Base-by-base conservation (phyloP, 2,113 vertebrate genomes). In the Nerophis ophidion region DNA sequence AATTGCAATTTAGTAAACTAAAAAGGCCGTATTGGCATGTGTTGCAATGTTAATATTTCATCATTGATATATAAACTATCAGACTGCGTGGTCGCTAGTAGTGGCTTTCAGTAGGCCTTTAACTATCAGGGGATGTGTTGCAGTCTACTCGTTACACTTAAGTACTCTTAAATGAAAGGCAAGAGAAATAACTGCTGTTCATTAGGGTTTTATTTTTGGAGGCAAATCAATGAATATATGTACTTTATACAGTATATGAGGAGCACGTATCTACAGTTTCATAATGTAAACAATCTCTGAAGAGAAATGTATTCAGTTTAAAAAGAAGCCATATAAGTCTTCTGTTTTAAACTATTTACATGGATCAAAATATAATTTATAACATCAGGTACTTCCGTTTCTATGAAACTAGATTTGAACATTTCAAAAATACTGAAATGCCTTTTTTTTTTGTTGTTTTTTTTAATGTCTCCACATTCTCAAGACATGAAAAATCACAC, bases 391-490 rank as follows among this genome's bases (percentile, higher is more conserved):
- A 94, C 93, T 95, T 93, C 89, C 93, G 92, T 91, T 89, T 94
- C 95, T 98, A 98, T 87, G 95, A 98, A 98, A 98, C 96, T 99
- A 99, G 96, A 97, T 98, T 94, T 98, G 92, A 91, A 96, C 93
- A 93, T 95, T 96, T 97, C 93, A 97, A 97, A 99, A 98, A 98
- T 96, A 98, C 94, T 95, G 93, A 96, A 93, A 97, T 95, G 94
- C 92, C 86, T 93, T 84, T 93, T 81, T 13, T 9, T 10, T 38
- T 35, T n/a, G n/a, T n/a, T n/a, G n/a, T 93, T 84, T 93, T 81
- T 13, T 9, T 10, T 38, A 15, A n/a, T 15, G 82, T 94, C 91
- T 93, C 93, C 92, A 88, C 87, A 91, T 89, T 91, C 88, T 89
- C 85, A 86, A 94, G 89, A 95, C 93, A 91, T 91, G 91, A 95